phyloP scores from a whole-genome alignment of 2,797 vertebrate genomes.

The Lepidocolaptes lacrymiger region DNA sequence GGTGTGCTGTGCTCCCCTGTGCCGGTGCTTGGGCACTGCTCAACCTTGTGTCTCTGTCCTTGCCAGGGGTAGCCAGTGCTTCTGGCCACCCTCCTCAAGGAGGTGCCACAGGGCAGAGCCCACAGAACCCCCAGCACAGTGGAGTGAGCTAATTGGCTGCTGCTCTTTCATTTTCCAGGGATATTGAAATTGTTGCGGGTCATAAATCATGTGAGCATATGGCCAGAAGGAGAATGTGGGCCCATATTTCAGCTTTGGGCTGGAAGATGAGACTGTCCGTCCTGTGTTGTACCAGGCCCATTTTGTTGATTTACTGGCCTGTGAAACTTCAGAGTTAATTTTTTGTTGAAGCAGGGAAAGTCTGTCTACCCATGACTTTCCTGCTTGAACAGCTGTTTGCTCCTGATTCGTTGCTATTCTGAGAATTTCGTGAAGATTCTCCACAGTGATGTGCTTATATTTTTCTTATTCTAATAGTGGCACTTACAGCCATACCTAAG shows the following conservation, averaged over 20 bases:
- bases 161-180: not conserved
- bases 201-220: not conserved
- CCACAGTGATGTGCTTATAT: constrained; percentile 35
- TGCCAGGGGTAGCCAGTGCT: not conserved
- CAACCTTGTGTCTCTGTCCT: not conserved
- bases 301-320: not conserved
- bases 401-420: constrained; percentile 64
- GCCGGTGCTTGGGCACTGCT: not conserved
- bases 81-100: not conserved
- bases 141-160: not conserved
- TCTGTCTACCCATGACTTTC: constrained; percentile 20
- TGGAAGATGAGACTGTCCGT: not conserved
- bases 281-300: not conserved
- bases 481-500: not conserved
- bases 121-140: not conserved
- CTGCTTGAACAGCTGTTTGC: constrained; percentile 41
- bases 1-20: not conserved
- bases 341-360: not conserved
- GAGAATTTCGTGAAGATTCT: constrained; percentile 31
- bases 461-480: constrained; percentile 37
- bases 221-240: not conserved
- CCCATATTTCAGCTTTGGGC: not conserved
- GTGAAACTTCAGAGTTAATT: constrained; percentile 54
- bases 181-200: not conserved
- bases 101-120: not conserved